A percentile compares a stretch with the other conserved stretches of the same genome.
phyloP scores from a whole-genome alignment of 1,140 invertebrate genomes.

The Notospermus geniculatus region DNA sequence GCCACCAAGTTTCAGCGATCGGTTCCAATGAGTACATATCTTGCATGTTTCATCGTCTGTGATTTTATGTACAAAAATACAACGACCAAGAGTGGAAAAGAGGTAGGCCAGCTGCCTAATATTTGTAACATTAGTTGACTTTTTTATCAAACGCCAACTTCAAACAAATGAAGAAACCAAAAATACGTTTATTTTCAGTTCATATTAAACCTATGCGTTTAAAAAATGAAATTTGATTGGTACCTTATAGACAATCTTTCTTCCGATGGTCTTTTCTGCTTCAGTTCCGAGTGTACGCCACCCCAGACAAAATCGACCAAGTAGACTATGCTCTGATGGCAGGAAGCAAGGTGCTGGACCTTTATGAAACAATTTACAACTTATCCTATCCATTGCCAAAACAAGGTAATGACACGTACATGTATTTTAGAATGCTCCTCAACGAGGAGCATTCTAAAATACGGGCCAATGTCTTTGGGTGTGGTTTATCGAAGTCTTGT shows the following conservation, averaged over 20 bases:
- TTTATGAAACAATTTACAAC: slow-evolving; percentile 80
- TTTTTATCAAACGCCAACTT: too few species aligned
- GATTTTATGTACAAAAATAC: slow-evolving; percentile 67
- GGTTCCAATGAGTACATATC: slow-evolving; percentile 88
- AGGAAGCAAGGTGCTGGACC: slow-evolving; percentile 75
- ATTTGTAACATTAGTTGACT: too few species aligned
- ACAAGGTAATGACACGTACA: slow-evolving; percentile 40
- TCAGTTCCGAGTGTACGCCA: slow-evolving; percentile 68
- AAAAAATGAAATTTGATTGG: too few species aligned
- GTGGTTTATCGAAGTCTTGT: too few species aligned
- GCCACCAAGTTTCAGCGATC: slow-evolving; percentile 71
- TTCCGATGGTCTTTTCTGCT: slow-evolving; percentile 9
- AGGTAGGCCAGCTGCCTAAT: slow-evolving; percentile 29
- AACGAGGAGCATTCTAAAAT: too few species aligned
- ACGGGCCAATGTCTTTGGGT: too few species aligned
- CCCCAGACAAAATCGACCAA: slow-evolving; percentile 73
- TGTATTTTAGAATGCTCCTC: too few species aligned
- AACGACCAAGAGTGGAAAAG: slow-evolving; percentile 24
- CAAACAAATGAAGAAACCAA: too few species aligned
- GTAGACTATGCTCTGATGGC: slow-evolving; percentile 76
- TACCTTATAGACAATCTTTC: too few species aligned
- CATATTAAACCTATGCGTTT: too few species aligned
- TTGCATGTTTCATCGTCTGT: slow-evolving; percentile 86
- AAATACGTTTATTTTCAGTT: too few species aligned
- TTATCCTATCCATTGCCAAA: slow-evolving; percentile 61